Evolutionary conservation across 2,797 vertebrate species (phyloP), one percentile per base, ranked within the genome.

Genomic region (Pristis pectinata): DNA sequence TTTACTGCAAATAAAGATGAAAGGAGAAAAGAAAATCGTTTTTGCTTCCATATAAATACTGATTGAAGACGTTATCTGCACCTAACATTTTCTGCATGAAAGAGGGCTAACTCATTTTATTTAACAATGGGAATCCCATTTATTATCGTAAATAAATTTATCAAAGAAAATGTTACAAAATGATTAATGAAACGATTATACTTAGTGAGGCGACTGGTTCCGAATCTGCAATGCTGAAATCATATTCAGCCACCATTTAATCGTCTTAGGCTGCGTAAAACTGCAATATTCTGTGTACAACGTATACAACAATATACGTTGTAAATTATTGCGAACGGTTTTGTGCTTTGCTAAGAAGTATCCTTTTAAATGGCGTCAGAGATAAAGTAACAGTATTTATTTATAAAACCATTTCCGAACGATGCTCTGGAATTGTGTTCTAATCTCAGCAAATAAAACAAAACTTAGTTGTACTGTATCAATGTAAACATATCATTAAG

Each of bases 341-440:
- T 59, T 82, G 30, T 94, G 37, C 30, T 64, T 94, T 82, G 56
- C 37, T 11, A 94, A 37, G 61, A 61, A 82, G 44, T 80, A 44
- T 0, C 11, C 92, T 76, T 72, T 13, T n/a, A 76, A 94, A 94
- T 74, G 67, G 92, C 92, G 70, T 74, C 92, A 70, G 19, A n/a
- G 72, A 56, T 94, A 74, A 94, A 94, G 70, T 82, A 64, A 85
- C 37, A 93, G 74, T 49, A 95, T 95, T 95, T 95, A 95, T 95
- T 96, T 94, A 95, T 94, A 41, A 96, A 96, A 96, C 95, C n/a
- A 94, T 95, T 95, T 95, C 95, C 87, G 67, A 92, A 95, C 95
- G 83, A 95, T 91, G 94, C 8, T 82, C 95, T 44, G 67, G 61
- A 19, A 79, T 61, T 56, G 72, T 93, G 94, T 95, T 95, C 91